Evolutionary conservation across 92 coral and sea anemone species (phyloP), one percentile per base, ranked within the genome.

Genomic region (Scolanthus callimorphus): DNA sequence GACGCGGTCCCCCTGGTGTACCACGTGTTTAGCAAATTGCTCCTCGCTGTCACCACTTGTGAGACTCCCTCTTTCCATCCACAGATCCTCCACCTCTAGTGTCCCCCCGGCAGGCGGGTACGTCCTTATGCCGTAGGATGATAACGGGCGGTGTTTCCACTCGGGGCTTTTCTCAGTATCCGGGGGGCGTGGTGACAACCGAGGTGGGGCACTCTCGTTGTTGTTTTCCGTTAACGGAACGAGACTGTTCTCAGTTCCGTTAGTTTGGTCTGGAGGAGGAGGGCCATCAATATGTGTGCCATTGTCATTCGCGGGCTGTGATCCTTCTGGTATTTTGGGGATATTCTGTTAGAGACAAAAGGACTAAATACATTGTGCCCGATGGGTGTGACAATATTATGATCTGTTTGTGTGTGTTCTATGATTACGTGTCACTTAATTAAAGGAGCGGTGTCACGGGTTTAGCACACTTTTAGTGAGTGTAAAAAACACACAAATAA

Each of bases 1-100:
- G 22, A 94, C 99, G 11, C 82, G 68, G 65, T 94, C 99, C 12
- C 99, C 99, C 39, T 78, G 71, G 21, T 94, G 83, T 12, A 94
- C 99, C 39, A 76, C 73, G 27, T 83, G 66, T 48, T 86, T 67
- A 12, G 79, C 87, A 45, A 77, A 51, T 38, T 84, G 69, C 49
- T 89, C 98, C 58, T 90, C 97, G 43, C 74, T 79, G 57, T 84
- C 88, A 45, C 88, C 90, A 54, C 84, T 68, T 30, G 56, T 61
- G 12, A 68, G 70, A 55, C 71, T 63, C 15, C 68, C 64, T 48
- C 74, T 68, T n/a, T 57, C 76, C 60, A 77, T 31, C 47, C 71
- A 54, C 19, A 67, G 17, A 39, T 80, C 88, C 49, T 46, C 75
- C 9, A 24, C 31, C 28, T 56, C 41, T 30, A 30, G 51, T 20